Base-by-base conservation (phyloP, 2,888 invertebrate species). In the Dicroscelio sp. region DNA sequence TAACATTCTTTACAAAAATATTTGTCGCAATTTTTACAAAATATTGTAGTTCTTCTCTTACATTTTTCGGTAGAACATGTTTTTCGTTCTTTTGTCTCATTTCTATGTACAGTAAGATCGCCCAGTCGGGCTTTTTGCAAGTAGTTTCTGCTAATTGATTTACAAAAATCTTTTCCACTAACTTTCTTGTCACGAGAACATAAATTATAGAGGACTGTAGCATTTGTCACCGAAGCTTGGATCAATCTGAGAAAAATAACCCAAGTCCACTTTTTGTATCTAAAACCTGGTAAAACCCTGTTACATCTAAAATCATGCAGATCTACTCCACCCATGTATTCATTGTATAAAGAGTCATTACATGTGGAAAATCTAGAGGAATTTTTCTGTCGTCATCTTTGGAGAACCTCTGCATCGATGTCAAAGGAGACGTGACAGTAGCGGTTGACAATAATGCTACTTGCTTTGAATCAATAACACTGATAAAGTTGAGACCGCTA, bases 151-250 rank as follows among this genome's bases (percentile, higher is more conserved):
- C 76, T 75, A 30, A 75, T 20, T 55, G 55, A 55, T 33, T 43
- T 79, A 23, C 14, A 38, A 8, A 63, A 38, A 43, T 79, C 78
- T 60, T 79, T 79, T 35, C 58, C 58, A n/a, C 43, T 79, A 60
- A 65, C 52, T 48, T 31, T 23, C 23, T 80, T 12, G 35, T 20
- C 52, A 52, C 33, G 31, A 25, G 63, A 48, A 67, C 67, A 67
- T 1, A 67, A 65, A 67, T 65, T 80, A 33, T 52, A 67, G 17
- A 23, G 69, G 73, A 52, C 87, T 65, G 75, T 83, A 84, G 55
- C 38, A 84, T n/a, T 80, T 65, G 38, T 84, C 83, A 38, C 88
- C n/a, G 55, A 55, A 20, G 55, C 55, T n/a, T 55, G 55, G n/a
- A 55, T 55, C 5, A 55, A 17, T 55, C 55, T 10, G 10, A 55